These are phyloP conservation scores for Andrena hattorfiana DNA, from an alignment of 2,888 invertebrate species.

Conservation along the genomic window DNA sequence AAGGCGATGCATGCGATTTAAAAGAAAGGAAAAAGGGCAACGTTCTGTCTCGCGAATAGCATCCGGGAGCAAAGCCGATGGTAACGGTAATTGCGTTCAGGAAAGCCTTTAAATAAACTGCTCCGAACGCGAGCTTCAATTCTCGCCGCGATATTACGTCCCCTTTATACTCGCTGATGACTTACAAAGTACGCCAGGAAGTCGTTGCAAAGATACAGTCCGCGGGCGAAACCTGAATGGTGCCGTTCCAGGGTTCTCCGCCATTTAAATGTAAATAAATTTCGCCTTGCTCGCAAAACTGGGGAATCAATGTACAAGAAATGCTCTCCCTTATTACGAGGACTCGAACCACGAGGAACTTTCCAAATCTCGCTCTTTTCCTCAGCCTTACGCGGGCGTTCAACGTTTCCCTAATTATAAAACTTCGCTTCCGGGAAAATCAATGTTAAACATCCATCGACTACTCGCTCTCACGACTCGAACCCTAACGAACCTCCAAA, in stretches of 20 bases:
- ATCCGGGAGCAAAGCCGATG: neutral
- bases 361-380: neutral
- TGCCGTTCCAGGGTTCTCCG: neutral
- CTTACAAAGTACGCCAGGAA: constrained; percentile 18
- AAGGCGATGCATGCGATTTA: neutral
- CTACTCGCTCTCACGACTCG: too few species aligned
- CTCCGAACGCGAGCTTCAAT: neutral
- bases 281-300: neutral
- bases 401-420: too few species aligned
- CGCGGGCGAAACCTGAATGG: neutral
- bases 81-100: constrained; percentile 27
- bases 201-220: constrained; percentile 17
- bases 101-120: constrained; percentile 33
- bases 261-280: constrained; percentile 7
- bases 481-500: too few species aligned
- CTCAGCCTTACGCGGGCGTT: neutral
- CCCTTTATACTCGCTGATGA: constrained; percentile 24
- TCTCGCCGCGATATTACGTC: constrained; percentile 19
- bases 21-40: neutral
- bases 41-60: neutral
- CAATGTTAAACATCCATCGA: too few species aligned
- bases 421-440: too few species aligned
- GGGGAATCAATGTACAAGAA: neutral
- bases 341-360: neutral
- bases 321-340: neutral